Percentiles rank a stretch among this genome's conserved stretches.
Conservation (phyloP, 1,140 invertebrate species). For the Dryas iulia region DNA sequence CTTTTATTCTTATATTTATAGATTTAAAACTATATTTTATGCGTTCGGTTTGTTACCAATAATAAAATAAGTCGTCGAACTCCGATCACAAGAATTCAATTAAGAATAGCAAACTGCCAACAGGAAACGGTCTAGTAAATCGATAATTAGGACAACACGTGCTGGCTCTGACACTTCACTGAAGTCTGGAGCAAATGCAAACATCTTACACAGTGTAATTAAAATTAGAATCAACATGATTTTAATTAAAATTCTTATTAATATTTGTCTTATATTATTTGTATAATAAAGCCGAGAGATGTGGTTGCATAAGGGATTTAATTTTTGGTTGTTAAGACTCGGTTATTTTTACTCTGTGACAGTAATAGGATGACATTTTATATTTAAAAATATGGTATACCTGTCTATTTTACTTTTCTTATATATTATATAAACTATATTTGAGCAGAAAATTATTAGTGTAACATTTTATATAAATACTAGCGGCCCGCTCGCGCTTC, state of each 20-base stretch:
- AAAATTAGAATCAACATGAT: background rate
- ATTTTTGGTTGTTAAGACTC: too few species aligned
- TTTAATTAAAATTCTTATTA: background rate
- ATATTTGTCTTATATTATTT: background rate
- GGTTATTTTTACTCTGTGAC: too few species aligned
- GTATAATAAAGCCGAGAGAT: background rate
- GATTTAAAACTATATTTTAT: too few species aligned
- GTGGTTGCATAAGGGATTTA: background rate
- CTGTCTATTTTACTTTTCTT: too few species aligned
- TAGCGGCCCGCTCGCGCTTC: too few species aligned
- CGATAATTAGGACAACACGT: conserved; percentile 1
- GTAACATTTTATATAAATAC: too few species aligned
- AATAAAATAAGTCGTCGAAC: background rate
- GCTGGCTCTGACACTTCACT: background rate
- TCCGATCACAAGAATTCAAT: background rate
- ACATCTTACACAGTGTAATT: background rate
- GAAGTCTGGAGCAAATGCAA: background rate
- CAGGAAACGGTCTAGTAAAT: background rate
- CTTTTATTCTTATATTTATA: too few species aligned
- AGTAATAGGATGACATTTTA: too few species aligned
- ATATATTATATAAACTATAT: too few species aligned
- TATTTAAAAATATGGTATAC: too few species aligned
- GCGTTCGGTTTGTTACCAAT: background rate
- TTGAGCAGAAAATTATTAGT: too few species aligned
- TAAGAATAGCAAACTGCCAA: background rate